Base-by-base conservation (phyloP, 2,113 vertebrate genomes). In the Apteryx owenii region DNA sequence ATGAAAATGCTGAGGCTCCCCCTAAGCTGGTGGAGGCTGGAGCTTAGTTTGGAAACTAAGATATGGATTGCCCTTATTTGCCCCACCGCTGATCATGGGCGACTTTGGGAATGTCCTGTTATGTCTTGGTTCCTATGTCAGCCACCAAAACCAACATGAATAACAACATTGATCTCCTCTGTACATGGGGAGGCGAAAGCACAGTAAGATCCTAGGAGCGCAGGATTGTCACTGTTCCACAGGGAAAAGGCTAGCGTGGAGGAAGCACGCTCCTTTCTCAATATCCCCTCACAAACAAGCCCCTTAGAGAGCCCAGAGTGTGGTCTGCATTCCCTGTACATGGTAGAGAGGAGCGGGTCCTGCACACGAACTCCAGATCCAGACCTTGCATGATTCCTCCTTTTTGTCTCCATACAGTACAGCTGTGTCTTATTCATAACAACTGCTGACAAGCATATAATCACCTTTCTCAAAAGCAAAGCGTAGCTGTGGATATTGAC, bases 291-390 rank as follows among this genome's bases (percentile, higher is more conserved):
- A 65, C 33, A 69, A 91, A 51, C 73, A 75, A 69, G 36, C 26
- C 75, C 17, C 53, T 75, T 60, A 33, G 81, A 2, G 4, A 65
- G 16, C 44, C 58, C 60, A 58, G 68, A 58, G 25, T 22, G 60
- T 0, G 0, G 48, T 19, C 38, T 12, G 2, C 22, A 19, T 22
- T 53, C 22, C 42, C 12, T 40, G 14, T 21, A 18, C 0, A 0
- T 50, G 29, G 16, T 28, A 1, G 2, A 62, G 53, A 61, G 38
- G 44, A 75, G 36, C 11, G 1, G 0, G 58, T 86, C 44, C 53
- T 81, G 33, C 44, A 62, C 71, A 48, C 33, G 76, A 29, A 12
- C 25, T 62, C 54, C 29, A 26, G 36, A 79, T 29, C 16, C 50
- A 71, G 36, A 66, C 64, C 29, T 77, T n/a, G 19, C 36, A 17